Base-by-base conservation (phyloP, 2,797 vertebrate species). In the Dermochelys coriacea region DNA sequence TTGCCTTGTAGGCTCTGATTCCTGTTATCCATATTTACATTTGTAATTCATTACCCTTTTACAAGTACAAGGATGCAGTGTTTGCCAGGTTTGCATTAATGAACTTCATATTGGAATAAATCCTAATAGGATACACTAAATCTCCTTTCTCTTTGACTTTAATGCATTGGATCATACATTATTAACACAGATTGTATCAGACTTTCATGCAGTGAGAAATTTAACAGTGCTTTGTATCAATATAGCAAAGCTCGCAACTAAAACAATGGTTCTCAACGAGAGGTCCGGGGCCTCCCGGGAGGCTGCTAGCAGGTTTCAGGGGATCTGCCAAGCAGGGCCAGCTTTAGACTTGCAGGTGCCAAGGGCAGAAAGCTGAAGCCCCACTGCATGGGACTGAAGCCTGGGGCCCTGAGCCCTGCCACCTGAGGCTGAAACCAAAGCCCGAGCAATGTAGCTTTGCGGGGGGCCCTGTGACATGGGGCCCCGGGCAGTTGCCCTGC, bases 1-100 rank as follows among this genome's bases (percentile, higher is more conserved):
- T 93, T 94, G 87, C 86, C 93, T 86, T 89, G 71, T 92, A 91
- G 94, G 88, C 96, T 94, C 84, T 5, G 3, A 88, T 96, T 96
- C 95, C 87, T 64, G 55, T 80, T 92, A 86, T 91, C 86, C 19
- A 8, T 92, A 88, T 86, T 52, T 89, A 91, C 59, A 29, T 86
- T 96, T 93, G 51, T 84, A 95, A 84, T 95, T 97, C 89, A 93
- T 94, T 85, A 89, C 61, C 61, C 91, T 89, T 96, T 96, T 75
- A 54, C 87, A 84, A 84, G 85, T 86, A 77, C 79, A 93, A 88
- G 68, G 86, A 82, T 78, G 81, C 34, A 80, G 79, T 91, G 11
- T 95, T 96, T 91, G 57, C 88, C 87, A 64, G 57, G 59, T 51
- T 91, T 78, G 50, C 71, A 93, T 94, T 90, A 92, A 91, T 95